Evolutionary conservation across 2,797 vertebrate genomes (phyloP).

Genomic region (Notoglanidium macrostoma): DNA sequence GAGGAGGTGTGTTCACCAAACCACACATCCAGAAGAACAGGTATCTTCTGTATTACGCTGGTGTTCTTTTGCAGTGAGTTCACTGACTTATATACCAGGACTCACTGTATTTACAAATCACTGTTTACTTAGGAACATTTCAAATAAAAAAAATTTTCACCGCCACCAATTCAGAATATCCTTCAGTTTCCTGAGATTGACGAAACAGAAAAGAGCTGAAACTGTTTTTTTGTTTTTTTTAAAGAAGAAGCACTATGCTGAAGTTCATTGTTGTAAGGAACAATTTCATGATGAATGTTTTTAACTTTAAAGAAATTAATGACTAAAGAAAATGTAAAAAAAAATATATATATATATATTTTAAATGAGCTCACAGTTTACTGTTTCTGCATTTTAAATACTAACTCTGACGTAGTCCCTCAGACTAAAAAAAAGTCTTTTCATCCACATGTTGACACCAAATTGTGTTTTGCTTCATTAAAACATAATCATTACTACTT

Average conservation of each 20-base stretch:
- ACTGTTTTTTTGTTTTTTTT: too few species aligned
- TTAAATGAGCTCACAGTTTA: background rate
- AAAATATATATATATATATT: too few species aligned
- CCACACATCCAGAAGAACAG: background rate
- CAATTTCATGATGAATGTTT: background rate
- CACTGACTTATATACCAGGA: background rate
- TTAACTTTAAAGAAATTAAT: background rate
- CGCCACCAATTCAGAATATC: background rate
- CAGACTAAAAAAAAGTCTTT: background rate
- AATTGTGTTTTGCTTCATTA: background rate
- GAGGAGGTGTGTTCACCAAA: conserved; percentile 18
- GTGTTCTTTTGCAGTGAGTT: background rate
- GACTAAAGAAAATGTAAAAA: background rate
- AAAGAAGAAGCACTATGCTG: background rate
- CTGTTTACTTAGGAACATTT: conserved; percentile 16
- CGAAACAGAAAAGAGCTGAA: background rate
- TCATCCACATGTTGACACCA: background rate
- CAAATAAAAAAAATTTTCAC: background rate
- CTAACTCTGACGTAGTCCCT: background rate
- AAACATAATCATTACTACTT: background rate
- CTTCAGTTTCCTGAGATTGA: background rate
- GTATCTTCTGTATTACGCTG: background rate
- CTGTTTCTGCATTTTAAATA: background rate
- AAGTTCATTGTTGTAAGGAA: background rate
- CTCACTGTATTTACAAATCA: background rate